A percentile compares a stretch with the other conserved stretches of the same genome.
These are phyloP conservation scores for Barnardius zonarius DNA, from an alignment of 2,113 vertebrate genomes.

Conservation along the genomic window DNA sequence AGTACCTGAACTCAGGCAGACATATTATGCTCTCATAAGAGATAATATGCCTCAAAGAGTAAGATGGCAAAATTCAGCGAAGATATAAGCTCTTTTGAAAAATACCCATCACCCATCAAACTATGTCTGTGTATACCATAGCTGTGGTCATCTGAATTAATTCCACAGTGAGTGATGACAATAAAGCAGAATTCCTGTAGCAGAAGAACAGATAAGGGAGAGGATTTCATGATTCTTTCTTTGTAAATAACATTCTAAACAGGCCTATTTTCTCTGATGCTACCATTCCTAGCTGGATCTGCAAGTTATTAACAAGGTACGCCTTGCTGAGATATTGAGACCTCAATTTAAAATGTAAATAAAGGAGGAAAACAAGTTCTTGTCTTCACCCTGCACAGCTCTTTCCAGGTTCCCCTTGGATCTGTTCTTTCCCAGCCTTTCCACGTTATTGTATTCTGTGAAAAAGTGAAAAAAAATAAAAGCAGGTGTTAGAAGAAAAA, in stretches of 20 bases:
- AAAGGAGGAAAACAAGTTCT: not conserved
- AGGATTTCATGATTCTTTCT: rapidly evolving
- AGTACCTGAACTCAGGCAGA: not conserved
- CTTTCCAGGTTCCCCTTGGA: not conserved
- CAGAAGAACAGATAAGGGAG: not conserved
- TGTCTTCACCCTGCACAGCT: not conserved
- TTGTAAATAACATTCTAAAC: not conserved
- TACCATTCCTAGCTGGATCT: not conserved
- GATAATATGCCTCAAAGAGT: not conserved
- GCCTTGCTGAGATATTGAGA: not conserved
- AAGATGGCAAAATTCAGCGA: not conserved
- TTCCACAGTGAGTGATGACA: not conserved
- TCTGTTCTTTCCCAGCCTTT: not conserved
- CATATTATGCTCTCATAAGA: not conserved
- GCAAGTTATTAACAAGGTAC: not conserved
- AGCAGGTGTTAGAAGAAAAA: not conserved
- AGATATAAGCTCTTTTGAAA: not conserved
- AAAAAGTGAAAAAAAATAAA: not conserved
- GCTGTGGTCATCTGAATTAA: not conserved
- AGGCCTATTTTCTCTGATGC: not conserved
- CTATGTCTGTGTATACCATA: not conserved
- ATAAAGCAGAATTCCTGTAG: not conserved
- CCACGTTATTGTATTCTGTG: not conserved
- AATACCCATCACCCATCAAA: not conserved
- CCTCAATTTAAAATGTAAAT: not conserved